phyloP scores from a whole-genome alignment of 1,140 invertebrate genomes.

The Zelostemma sp. region DNA sequence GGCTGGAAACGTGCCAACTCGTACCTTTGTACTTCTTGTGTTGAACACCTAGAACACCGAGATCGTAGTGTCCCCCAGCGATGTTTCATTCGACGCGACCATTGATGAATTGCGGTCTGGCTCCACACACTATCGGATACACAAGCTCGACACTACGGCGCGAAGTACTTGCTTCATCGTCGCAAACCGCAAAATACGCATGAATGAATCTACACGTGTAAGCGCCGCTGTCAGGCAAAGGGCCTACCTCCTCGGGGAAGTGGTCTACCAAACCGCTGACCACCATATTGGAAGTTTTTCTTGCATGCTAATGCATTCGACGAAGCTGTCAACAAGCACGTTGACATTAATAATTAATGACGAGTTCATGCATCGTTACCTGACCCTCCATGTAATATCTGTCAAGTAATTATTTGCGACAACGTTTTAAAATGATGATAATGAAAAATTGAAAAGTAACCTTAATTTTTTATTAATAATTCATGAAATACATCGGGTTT shows the following conservation, averaged over 20 bases:
- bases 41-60: slow-evolving; percentile 20
- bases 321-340: not conserved
- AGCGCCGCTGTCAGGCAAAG: slow-evolving; percentile 18
- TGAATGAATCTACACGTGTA: slow-evolving; percentile 43
- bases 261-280: slow-evolving; percentile 19
- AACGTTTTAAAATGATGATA: too few species aligned
- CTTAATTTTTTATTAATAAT: too few species aligned
- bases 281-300: slow-evolving; percentile 17
- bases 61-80: slow-evolving; percentile 17
- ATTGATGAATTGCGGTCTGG: slow-evolving; percentile 32
- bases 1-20: slow-evolving; percentile 10
- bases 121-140: slow-evolving; percentile 12
- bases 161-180: slow-evolving; percentile 23
- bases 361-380: too few species aligned
- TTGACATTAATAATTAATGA: too few species aligned
- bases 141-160: slow-evolving; percentile 16
- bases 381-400: too few species aligned
- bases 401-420: too few species aligned
- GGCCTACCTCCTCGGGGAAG: slow-evolving; percentile 6
- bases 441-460: too few species aligned
- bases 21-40: not conserved
- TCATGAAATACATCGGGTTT: too few species aligned
- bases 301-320: slow-evolving; percentile 2
- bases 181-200: slow-evolving; percentile 35
- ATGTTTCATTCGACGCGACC: slow-evolving; percentile 10